Conservation (phyloP, 2,113 vertebrate genomes). For the Sapajus apella region DNA sequence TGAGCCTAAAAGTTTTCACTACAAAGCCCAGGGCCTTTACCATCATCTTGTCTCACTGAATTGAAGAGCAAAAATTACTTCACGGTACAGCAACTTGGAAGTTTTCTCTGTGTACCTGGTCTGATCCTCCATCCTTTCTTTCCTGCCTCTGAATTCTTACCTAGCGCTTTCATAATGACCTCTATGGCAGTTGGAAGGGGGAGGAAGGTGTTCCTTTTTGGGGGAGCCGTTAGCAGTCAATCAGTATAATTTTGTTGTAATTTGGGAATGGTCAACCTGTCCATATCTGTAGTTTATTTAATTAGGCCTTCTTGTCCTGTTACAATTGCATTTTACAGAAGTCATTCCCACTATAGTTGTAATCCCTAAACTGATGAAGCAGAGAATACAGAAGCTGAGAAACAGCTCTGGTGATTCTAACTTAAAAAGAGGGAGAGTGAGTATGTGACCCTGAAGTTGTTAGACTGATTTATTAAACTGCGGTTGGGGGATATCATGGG, state of each 20-base stretch:
- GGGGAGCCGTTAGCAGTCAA: background rate
- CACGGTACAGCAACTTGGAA: background rate
- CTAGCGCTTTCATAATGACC: background rate
- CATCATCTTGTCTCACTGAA: no score
- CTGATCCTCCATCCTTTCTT: background rate
- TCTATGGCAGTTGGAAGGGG: background rate
- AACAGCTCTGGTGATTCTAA: background rate
- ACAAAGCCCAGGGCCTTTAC: background rate
- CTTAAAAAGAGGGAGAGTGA: background rate
- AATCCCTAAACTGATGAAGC: background rate
- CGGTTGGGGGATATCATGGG: background rate
- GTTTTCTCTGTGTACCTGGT: background rate
- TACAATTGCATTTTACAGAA: background rate
- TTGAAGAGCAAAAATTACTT: background rate
- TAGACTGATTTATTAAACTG: background rate
- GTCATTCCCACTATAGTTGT: background rate
- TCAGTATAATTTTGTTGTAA: background rate
- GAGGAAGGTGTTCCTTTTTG: background rate
- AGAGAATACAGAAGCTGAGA: background rate
- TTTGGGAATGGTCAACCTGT: background rate
- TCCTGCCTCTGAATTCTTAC: rapidly evolving
- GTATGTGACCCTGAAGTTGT: background rate
- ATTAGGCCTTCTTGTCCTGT: background rate
- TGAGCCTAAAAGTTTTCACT: background rate
- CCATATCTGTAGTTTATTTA: background rate